These are phyloP conservation scores for Lepidochrysops patricia DNA, from an alignment of 2,888 invertebrate genomes.

Conservation along the genomic window DNA sequence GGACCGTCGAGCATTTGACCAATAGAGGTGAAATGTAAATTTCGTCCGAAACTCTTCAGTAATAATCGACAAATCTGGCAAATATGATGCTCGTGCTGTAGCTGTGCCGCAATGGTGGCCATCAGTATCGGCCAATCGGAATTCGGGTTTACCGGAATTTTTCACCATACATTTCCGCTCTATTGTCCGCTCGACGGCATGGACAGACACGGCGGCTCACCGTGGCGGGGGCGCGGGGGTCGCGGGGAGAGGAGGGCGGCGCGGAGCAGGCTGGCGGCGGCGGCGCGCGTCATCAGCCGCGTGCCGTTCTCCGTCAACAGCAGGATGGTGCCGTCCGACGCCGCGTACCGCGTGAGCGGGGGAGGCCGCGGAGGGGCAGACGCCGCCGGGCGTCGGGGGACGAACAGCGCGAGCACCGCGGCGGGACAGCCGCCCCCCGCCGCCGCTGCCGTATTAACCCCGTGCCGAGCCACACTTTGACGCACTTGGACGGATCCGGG, in stretches of 20 bases:
- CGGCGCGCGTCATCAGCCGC: conserved; percentile 71
- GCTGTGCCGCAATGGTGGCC: too few species aligned
- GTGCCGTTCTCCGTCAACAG: conserved; percentile 79
- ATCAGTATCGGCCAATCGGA: too few species aligned
- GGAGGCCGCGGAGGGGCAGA: conserved; percentile 72
- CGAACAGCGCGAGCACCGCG: conserved; percentile 72
- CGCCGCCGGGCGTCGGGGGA: conserved; percentile 58
- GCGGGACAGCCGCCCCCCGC: conserved; percentile 67
- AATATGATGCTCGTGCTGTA: too few species aligned
- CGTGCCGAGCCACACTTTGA: conserved; percentile 58
- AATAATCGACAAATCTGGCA: too few species aligned
- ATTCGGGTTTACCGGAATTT: too few species aligned
- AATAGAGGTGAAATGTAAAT: too few species aligned
- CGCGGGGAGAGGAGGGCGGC: conserved; percentile 72
- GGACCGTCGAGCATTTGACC: too few species aligned
- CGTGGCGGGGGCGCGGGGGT: conserved; percentile 68
- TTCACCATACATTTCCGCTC: too few species aligned
- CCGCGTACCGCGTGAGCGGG: conserved; percentile 75
- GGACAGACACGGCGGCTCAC: conserved; percentile 70
- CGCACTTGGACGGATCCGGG: too few species aligned
- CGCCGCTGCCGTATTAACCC: conserved; percentile 69
- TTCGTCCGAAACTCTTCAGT: too few species aligned
- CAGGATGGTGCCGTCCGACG: conserved; percentile 76
- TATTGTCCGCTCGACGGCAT: too few species aligned
- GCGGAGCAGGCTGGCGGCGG: conserved; percentile 70